phyloP scores from a whole-genome alignment of 2,113 vertebrate species.

The Leptosomus discolor region DNA sequence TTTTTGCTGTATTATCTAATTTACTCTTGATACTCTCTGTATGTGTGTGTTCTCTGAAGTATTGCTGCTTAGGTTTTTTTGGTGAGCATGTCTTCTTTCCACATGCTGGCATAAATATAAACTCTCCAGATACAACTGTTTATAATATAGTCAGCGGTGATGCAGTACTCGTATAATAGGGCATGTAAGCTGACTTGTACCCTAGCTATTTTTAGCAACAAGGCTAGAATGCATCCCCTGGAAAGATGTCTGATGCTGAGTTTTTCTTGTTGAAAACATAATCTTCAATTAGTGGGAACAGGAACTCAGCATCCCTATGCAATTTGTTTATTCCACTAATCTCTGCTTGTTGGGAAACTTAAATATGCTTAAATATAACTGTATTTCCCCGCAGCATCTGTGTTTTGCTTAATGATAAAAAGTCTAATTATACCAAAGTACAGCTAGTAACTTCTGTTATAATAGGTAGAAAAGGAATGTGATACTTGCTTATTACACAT shows the following conservation, averaged over 20 bases:
- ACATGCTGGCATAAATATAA: neutral
- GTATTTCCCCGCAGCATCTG: neutral
- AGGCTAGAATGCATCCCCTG: neutral
- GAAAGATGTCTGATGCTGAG: neutral
- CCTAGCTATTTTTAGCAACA: neutral
- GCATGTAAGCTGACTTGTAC: neutral
- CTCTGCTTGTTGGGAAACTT: neutral
- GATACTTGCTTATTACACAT: neutral
- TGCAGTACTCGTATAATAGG: neutral
- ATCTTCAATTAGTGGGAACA: slow-evolving; percentile 18
- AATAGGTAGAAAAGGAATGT: neutral
- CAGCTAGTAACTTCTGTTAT: neutral
- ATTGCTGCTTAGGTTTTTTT: neutral
- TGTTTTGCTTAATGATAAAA: neutral
- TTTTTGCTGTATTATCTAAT: neutral
- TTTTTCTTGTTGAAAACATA: slow-evolving; percentile 6
- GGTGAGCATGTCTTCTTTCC: neutral
- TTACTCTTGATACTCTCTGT: neutral
- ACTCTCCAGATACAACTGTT: slow-evolving; percentile 1
- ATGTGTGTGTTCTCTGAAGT: neutral
- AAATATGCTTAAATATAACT: neutral
- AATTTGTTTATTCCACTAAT: slow-evolving; percentile 16
- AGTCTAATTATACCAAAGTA: neutral
- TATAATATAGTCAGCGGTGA: neutral
- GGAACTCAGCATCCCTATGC: neutral